Percentiles rank a stretch among this genome's conserved stretches.
These are phyloP conservation scores for Agonopterix arenella DNA, from an alignment of 2,888 invertebrate genomes.

Conservation along the genomic window DNA sequence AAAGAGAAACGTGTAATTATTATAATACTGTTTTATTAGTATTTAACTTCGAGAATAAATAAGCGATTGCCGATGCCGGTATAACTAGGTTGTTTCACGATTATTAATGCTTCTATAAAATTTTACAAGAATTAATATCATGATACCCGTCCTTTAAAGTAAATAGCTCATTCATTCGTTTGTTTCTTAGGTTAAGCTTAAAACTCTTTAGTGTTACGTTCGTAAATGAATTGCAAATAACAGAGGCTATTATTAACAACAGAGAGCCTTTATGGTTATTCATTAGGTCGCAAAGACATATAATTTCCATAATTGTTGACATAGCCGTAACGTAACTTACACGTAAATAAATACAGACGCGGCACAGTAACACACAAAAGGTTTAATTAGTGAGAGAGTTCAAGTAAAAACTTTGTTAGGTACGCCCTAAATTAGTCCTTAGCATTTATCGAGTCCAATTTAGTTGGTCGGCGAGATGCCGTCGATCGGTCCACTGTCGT, in stretches of 20 bases:
- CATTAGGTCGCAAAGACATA: slow-evolving; percentile 34
- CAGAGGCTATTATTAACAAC: slow-evolving; percentile 29
- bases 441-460: slow-evolving; percentile 64
- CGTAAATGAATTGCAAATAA: slow-evolving; percentile 24
- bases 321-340: slow-evolving; percentile 19
- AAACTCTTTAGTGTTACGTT: slow-evolving; percentile 20
- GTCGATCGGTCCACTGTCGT: slow-evolving; percentile 40
- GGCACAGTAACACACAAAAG: slow-evolving; percentile 25
- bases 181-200: background rate
- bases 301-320: slow-evolving; percentile 36
- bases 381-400: slow-evolving; percentile 32
- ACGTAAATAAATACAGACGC: slow-evolving; percentile 14
- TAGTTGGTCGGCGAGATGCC: slow-evolving; percentile 50
- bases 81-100: slow-evolving; percentile 11
- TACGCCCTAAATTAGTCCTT: slow-evolving; percentile 62
- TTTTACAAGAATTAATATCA: slow-evolving; percentile 16
- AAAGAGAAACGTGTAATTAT: slow-evolving; percentile 16
- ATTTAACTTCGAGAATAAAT: slow-evolving; percentile 14
- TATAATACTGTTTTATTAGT: slow-evolving; percentile 19
- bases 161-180: slow-evolving; percentile 3
- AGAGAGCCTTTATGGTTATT: slow-evolving; percentile 31
- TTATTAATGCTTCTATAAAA: slow-evolving; percentile 18
- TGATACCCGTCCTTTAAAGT: slow-evolving; percentile 4
- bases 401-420: slow-evolving; percentile 55
- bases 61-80: slow-evolving; percentile 1